A percentile compares a stretch with the other conserved stretches of the same genome.
phyloP scores from a whole-genome alignment of 1,140 invertebrate genomes.

The Lordiphosa mommai region DNA sequence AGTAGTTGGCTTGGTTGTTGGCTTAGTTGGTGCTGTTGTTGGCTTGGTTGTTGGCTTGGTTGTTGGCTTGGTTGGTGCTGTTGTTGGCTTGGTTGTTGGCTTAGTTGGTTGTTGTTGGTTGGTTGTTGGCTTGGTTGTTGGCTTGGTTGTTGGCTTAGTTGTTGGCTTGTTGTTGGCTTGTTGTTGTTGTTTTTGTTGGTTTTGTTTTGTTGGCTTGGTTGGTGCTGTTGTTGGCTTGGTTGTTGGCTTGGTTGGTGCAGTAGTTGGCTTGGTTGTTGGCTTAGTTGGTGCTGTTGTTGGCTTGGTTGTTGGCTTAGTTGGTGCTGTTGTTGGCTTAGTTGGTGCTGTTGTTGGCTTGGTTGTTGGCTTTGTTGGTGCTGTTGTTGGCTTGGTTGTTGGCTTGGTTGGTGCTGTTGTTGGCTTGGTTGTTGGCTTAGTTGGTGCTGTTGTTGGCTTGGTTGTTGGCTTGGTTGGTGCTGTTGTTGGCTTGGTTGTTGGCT shows the following conservation, averaged over 20 bases:
- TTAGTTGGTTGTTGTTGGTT: not conserved
- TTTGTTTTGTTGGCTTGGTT: no score
- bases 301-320: not conserved
- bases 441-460: conserved; percentile 3
- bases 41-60: not conserved
- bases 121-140: not conserved
- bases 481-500: not conserved
- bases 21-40: not conserved
- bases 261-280: not conserved
- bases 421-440: not conserved
- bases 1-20: not conserved
- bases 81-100: not conserved
- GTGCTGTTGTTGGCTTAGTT: not conserved
- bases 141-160: not conserved
- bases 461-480: not conserved
- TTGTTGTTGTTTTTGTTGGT: not conserved
- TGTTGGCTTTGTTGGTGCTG: not conserved
- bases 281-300: not conserved
- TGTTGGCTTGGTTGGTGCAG: conserved; percentile 8
- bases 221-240: no score
- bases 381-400: not conserved
- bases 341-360: not conserved
- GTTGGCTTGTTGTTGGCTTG: not conserved
- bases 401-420: not conserved
- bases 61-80: not conserved